Percentiles rank a stretch among this genome's conserved stretches.
These are phyloP conservation scores for Cottoperca gobio DNA, from an alignment of 2,797 vertebrate species.

Conservation along the genomic window DNA sequence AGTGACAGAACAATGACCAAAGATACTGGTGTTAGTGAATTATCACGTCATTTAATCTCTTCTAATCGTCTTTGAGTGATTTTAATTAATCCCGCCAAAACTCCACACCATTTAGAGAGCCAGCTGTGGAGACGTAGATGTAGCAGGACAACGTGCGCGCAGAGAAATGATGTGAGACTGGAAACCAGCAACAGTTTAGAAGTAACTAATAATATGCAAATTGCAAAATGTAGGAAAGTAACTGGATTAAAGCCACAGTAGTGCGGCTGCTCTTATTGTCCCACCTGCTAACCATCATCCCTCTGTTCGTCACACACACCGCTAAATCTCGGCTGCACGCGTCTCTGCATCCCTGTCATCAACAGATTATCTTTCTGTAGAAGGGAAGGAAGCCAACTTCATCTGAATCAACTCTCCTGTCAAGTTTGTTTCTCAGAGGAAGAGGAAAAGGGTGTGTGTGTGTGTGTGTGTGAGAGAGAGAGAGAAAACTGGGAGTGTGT, in stretches of 20 bases:
- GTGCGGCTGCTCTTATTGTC: conserved; percentile 13
- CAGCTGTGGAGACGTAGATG: conserved; percentile 3
- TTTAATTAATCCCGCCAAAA: conserved; percentile 29
- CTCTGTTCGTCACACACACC: conserved; percentile 10
- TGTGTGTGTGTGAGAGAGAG: neutral
- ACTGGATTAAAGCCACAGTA: neutral
- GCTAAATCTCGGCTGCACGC: conserved; percentile 2
- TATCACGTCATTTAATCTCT: neutral
- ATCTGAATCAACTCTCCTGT: conserved; percentile 27
- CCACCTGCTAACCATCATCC: neutral
- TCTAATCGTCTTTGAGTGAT: conserved; percentile 25
- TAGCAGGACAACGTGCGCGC: neutral
- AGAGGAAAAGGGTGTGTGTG: conserved; percentile 26
- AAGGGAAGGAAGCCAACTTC: conserved; percentile 19
- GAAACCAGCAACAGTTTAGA: neutral
- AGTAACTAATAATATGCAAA: neutral
- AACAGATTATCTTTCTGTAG: conserved; percentile 17
- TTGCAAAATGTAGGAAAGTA: neutral
- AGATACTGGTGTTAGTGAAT: conserved; percentile 13
- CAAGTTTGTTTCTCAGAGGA: conserved; percentile 13
- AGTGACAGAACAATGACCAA: neutral
- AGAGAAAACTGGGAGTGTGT: conserved; percentile 6
- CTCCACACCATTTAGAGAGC: neutral
- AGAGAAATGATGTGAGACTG: neutral
- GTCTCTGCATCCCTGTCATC: conserved; percentile 10